phyloP scores from a whole-genome alignment of 1,140 invertebrate species.

The Nixonia krombeini region DNA sequence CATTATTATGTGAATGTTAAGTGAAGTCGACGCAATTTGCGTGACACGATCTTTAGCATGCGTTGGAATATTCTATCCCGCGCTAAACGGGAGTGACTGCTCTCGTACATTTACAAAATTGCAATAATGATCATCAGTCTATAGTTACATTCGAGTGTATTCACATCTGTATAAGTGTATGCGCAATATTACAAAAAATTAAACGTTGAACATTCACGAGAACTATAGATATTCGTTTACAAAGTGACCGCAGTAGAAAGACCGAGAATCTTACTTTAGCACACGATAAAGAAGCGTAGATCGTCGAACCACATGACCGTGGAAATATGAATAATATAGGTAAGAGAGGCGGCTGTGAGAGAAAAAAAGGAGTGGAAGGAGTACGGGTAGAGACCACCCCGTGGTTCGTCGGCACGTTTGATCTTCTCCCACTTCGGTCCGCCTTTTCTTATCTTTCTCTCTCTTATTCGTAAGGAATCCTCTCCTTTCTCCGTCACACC shows the following conservation, averaged over 20 bases:
- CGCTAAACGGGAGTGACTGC: conserved; percentile 45
- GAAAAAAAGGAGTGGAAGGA: conserved; percentile 44
- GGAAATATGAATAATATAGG: conserved; percentile 70
- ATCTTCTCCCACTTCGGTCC: conserved; percentile 66
- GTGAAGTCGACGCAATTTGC: conserved; percentile 41
- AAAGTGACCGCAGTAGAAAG: conserved; percentile 49
- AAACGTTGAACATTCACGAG: background rate
- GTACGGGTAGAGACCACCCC: conserved; percentile 70
- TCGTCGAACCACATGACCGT: conserved; percentile 59
- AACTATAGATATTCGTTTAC: conserved; percentile 38
- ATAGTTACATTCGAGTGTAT: background rate
- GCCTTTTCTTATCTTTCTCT: conserved; percentile 35
- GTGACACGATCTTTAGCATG: conserved; percentile 44
- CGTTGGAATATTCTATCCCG: conserved; percentile 41
- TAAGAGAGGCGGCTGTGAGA: conserved; percentile 50
- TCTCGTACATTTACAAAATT: conserved; percentile 48
- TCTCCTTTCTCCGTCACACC: conserved; percentile 11
- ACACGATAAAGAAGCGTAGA: conserved; percentile 46
- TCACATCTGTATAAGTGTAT: background rate
- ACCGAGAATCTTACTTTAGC: conserved; percentile 33
- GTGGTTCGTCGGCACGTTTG: conserved; percentile 71
- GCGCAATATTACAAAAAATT: background rate
- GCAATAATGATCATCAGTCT: background rate
- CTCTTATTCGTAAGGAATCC: conserved; percentile 18
- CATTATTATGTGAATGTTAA: too few species aligned